phyloP scores from a whole-genome alignment of 2,888 invertebrate genomes.

The Rhorus exstirpatorius region DNA sequence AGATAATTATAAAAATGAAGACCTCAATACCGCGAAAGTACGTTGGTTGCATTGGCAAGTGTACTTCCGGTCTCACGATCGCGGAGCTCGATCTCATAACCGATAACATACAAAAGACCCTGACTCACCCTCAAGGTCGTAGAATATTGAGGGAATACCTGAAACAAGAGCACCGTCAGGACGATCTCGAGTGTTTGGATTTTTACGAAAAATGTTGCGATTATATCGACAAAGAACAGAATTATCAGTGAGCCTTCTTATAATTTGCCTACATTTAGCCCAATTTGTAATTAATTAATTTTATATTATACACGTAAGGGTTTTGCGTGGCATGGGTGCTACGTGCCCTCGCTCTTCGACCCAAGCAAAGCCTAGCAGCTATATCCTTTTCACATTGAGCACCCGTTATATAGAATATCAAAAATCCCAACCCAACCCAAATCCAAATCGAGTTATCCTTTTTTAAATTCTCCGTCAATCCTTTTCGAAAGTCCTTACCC shows the following conservation, averaged over 20 bases:
- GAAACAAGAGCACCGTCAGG: conserved; percentile 65
- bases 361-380: too few relatives aligned
- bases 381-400: too few relatives aligned
- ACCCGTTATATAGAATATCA: too few relatives aligned
- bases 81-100: conserved; percentile 79
- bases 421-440: too few relatives aligned
- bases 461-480: too few relatives aligned
- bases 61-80: conserved; percentile 76
- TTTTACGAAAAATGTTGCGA: conserved; percentile 77
- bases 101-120: conserved; percentile 77
- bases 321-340: too few relatives aligned
- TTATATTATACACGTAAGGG: too few relatives aligned
- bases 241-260: conserved; percentile 70
- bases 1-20: conserved; percentile 71
- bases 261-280: too few relatives aligned
- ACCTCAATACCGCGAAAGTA: conserved; percentile 62
- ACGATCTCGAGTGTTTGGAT: conserved; percentile 76
- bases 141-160: conserved; percentile 78
- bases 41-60: conserved; percentile 81
- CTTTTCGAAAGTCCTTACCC: too few relatives aligned
- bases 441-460: too few relatives aligned
- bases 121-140: conserved; percentile 74
- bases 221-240: conserved; percentile 69
- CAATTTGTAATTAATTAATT: too few relatives aligned
- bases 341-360: too few relatives aligned